Percentiles rank a stretch among this genome's conserved stretches.
Conservation (phyloP, 2,888 invertebrate species). For the Galerucella pusilla region DNA sequence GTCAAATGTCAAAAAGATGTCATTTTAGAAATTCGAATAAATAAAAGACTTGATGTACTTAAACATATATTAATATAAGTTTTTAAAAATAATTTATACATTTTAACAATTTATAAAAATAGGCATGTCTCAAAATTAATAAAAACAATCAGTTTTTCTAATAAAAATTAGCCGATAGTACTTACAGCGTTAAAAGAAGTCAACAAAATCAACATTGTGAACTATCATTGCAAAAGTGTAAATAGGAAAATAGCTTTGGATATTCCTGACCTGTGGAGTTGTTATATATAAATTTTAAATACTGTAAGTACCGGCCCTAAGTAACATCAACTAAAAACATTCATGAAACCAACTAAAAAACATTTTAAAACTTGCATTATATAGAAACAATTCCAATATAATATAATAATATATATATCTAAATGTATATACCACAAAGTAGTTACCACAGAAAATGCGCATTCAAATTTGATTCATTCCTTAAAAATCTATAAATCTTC, state of each 20-base stretch:
- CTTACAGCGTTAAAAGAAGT: conserved; percentile 6
- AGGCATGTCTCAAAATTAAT: conserved; percentile 14
- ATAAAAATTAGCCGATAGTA: conserved; percentile 3
- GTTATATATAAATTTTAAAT: neutral
- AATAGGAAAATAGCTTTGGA: too few species aligned
- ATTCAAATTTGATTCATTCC: conserved; percentile 37
- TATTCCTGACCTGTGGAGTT: too few species aligned
- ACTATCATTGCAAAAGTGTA: neutral
- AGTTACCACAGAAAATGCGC: conserved; percentile 40
- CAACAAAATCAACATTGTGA: neutral
- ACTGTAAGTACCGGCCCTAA: conserved; percentile 4
- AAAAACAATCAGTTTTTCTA: conserved; percentile 1
- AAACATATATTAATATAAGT: conserved; percentile 1
- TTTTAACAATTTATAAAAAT: conserved; percentile 17
- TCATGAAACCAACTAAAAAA: conserved; percentile 21
- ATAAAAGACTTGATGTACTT: neutral
- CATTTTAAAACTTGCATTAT: conserved; percentile 16
- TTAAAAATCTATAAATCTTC: conserved; percentile 67
- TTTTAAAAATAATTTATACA: conserved; percentile 5
- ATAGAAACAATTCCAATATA: conserved; percentile 19
- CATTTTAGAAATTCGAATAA: neutral
- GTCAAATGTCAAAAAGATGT: too few species aligned
- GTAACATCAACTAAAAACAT: conserved; percentile 10
- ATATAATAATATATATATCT: conserved; percentile 9
- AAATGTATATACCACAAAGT: conserved; percentile 31